Evolutionary conservation across 2,797 vertebrate species (phyloP).

Genomic region (Neosilurus hyrtlii): DNA sequence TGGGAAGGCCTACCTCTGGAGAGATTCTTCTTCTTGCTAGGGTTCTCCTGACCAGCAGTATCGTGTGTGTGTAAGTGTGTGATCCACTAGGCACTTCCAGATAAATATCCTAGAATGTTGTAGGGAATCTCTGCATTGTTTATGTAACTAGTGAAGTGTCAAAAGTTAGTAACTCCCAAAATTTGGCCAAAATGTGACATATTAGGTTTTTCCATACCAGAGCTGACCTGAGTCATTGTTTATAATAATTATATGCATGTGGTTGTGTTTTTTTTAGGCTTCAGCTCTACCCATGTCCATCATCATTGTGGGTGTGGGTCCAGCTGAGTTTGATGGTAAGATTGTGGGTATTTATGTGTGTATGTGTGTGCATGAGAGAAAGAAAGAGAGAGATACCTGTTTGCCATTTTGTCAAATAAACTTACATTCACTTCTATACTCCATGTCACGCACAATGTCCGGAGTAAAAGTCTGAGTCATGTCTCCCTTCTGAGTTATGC

Average conservation of each 20-base stretch:
- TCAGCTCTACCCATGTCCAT: slow-evolving; percentile 90
- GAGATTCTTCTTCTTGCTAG: too few relatives aligned
- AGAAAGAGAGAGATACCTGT: not conserved
- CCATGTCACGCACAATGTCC: not conserved
- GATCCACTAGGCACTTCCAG: too few relatives aligned
- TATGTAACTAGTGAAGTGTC: too few relatives aligned
- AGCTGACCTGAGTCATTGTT: not conserved
- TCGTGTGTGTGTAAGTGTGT: too few relatives aligned
- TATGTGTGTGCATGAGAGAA: not conserved
- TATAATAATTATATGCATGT: not conserved
- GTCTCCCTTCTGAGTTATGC: slow-evolving; percentile 9
- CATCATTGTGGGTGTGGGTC: slow-evolving; percentile 94
- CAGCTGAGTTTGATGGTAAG: slow-evolving; percentile 95
- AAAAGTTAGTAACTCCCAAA: too few relatives aligned
- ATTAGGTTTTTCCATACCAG: too few relatives aligned
- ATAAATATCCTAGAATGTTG: too few relatives aligned
- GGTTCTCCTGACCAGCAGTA: too few relatives aligned
- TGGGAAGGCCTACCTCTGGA: too few relatives aligned
- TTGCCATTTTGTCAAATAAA: slow-evolving; percentile 13
- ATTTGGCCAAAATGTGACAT: too few relatives aligned
- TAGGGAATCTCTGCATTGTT: too few relatives aligned
- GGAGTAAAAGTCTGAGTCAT: not conserved
- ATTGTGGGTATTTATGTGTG: slow-evolving; percentile 23
- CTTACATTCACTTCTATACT: not conserved
- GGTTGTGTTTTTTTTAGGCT: slow-evolving; percentile 70